A percentile compares a stretch with the other conserved stretches of the same genome.
phyloP scores from a whole-genome alignment of 1,140 invertebrate genomes.

The Artemia franciscana region DNA sequence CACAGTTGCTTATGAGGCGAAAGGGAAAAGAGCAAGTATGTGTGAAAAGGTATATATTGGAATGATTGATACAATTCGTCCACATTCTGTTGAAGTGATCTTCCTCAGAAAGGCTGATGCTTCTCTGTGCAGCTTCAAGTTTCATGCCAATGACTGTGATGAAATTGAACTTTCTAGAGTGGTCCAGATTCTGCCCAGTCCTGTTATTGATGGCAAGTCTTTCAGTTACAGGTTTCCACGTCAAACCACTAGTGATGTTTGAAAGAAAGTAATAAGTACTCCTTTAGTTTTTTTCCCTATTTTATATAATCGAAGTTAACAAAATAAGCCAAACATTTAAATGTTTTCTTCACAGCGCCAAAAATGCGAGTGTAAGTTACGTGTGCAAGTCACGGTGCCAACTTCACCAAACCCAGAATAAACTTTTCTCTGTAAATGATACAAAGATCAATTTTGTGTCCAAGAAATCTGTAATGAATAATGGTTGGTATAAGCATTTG shows the following conservation, averaged over 20 bases:
- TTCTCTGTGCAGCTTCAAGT: too few species aligned
- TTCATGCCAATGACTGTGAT: too few species aligned
- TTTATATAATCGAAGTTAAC: not conserved
- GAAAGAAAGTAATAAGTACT: not conserved
- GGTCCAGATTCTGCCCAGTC: not conserved
- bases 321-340: not conserved
- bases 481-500: not conserved
- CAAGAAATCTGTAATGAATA: not conserved
- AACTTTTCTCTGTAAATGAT: not conserved
- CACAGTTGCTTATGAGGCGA: too few species aligned
- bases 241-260: not conserved
- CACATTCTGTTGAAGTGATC: too few species aligned
- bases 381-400: too few species aligned
- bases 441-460: not conserved
- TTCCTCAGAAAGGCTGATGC: too few species aligned
- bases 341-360: not conserved
- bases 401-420: not conserved
- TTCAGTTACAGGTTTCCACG: not conserved
- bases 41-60: too few species aligned
- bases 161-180: too few species aligned
- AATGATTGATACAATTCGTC: too few species aligned
- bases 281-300: not conserved
- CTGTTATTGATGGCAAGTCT: too few species aligned
- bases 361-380: too few species aligned
- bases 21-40: too few species aligned